A percentile compares a stretch with the other conserved stretches of the same genome.
phyloP scores from a whole-genome alignment of 2,888 invertebrate genomes.

The Carterocephalus palaemon region DNA sequence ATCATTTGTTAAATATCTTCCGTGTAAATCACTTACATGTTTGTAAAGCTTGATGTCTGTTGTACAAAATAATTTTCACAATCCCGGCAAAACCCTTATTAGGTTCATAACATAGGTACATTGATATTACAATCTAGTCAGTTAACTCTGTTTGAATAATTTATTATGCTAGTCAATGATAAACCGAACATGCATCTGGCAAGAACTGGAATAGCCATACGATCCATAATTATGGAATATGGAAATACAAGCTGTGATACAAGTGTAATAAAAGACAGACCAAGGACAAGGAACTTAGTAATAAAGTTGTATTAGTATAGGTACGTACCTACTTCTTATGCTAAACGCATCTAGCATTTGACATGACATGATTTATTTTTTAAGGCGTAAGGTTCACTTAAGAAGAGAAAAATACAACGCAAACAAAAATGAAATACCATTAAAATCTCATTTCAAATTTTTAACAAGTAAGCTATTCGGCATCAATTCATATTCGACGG shows the following conservation, averaged over 20 bases:
- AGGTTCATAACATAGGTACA: slow-evolving; percentile 3
- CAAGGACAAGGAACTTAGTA: no score
- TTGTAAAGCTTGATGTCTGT: background rate
- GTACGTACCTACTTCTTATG: no score
- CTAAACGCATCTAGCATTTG: no score
- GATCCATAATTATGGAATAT: no score
- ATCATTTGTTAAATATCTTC: slow-evolving; percentile 37
- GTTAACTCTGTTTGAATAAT: background rate
- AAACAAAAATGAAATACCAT: slow-evolving; percentile 29
- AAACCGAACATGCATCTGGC: no score
- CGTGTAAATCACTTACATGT: slow-evolving; percentile 17
- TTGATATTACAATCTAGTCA: background rate
- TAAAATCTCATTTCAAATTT: slow-evolving; percentile 27
- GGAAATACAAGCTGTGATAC: no score
- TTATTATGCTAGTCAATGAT: no score
- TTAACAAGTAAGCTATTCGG: slow-evolving; percentile 15
- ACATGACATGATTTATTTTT: no score
- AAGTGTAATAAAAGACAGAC: no score
- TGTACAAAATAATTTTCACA: no score
- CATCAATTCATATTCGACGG: slow-evolving; percentile 46
- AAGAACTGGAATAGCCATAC: no score
- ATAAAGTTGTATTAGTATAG: no score
- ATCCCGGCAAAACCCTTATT: background rate
- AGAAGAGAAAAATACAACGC: background rate
- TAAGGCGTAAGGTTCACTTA: background rate